Base-by-base conservation (phyloP, 2,888 invertebrate species). In the Oligia fasciuncula region DNA sequence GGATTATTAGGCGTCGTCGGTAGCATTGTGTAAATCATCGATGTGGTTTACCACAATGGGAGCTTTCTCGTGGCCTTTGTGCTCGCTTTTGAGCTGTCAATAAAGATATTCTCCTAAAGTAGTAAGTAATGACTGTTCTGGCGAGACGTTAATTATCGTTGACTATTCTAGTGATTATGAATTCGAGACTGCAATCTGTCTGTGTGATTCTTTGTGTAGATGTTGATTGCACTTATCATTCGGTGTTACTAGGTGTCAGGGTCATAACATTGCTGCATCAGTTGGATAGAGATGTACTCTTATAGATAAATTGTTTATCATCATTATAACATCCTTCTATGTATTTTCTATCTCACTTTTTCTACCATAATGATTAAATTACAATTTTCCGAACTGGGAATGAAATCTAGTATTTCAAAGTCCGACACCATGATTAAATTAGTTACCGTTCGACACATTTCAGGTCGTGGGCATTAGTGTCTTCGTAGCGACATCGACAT, bases 1-100 rank as follows among this genome's bases (percentile, higher is more conserved):
- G 92, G 92, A 93, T 95, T 95, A 96, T 95, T 95, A 95, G 93
- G 93, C 93, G 92, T 92, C 90, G 89, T 90, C 92, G 90, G 94
- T 94, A 94, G 94, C 94, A 93, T 94, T 93, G 93, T 93, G 92
- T 93, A 91, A 92, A 91, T 91, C 93, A 93, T 92, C 92, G 91
- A 93, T 91, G 93, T 93, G 89, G 90, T 88, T 85, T 87, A 84
- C 87, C 89, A 94, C 94, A 95, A 95, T 94, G 89, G 92, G 83
- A 88, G 94, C 96, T 95, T 96, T 95, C 94, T 92, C 94, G 91
- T 87, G 86, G 92, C 93, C 92, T 93, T 94, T 93, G 91, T 93
- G 86, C 79, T 80, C 81, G 84, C 91, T 89, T 93, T 94, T 93
- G 93, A 94, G 93, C 94, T 94, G 95, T 95, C 95, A 95, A 95